A percentile compares a stretch with the other conserved stretches of the same genome.
Conservation (phyloP, 2,888 invertebrate genomes). For the Thelaira solivaga region DNA sequence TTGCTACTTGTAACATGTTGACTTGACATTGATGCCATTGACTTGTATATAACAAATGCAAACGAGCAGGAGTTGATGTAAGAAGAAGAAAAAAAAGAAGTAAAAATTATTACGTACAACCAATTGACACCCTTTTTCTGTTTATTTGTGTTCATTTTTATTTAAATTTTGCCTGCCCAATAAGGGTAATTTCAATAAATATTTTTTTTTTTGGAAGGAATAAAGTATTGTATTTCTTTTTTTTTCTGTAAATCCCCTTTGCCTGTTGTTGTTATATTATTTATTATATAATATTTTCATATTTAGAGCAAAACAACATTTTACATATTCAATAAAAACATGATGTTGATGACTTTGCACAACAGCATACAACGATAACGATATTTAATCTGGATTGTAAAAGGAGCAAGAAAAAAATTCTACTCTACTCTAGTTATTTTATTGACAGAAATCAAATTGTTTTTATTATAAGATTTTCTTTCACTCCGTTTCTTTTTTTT, state of each 20-base stretch:
- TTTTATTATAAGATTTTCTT: conserved; percentile 20
- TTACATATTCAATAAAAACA: conserved; percentile 56
- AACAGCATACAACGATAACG: not conserved
- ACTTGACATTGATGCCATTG: conserved; percentile 69
- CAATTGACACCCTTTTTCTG: conserved; percentile 64
- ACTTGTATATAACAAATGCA: conserved; percentile 30
- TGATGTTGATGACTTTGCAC: conserved; percentile 39
- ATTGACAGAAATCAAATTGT: conserved; percentile 26
- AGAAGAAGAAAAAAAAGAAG: conserved; percentile 20
- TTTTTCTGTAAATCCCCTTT: conserved; percentile 27
- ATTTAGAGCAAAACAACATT: conserved; percentile 52
- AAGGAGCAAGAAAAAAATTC: not conserved
- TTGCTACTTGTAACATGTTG: conserved; percentile 71
- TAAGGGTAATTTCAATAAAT: conserved; percentile 63
- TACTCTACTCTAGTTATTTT: conserved; percentile 1
- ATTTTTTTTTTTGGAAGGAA: conserved; percentile 5
- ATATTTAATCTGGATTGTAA: not conserved
- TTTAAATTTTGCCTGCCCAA: conserved; percentile 22
- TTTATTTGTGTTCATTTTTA: not conserved
- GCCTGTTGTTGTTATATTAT: conserved; percentile 32
- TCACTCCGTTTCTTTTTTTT: conserved; percentile 7
- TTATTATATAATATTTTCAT: conserved; percentile 51
- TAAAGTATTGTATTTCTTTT: conserved; percentile 10
- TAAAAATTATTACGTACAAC: too few relatives aligned
- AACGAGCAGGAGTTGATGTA: conserved; percentile 11